Percentiles rank a stretch among this genome's conserved stretches.
Conservation (phyloP, 2,888 invertebrate genomes). For the Selenia dentaria region DNA sequence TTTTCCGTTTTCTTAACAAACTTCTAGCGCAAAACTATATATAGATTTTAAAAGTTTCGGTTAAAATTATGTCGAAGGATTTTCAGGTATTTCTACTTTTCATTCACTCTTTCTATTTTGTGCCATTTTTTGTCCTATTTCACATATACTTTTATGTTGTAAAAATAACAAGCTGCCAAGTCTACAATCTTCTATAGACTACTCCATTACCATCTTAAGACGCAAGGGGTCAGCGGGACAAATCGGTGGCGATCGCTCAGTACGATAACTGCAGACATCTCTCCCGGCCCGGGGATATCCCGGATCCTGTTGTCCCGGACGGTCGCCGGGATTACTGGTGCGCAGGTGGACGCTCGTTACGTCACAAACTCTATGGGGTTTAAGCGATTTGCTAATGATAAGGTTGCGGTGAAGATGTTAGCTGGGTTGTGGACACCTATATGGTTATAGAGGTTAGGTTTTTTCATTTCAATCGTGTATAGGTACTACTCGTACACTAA, state of each 20-base stretch:
- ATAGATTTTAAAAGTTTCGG: too few relatives aligned
- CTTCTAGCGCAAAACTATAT: too few relatives aligned
- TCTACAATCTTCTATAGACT: constrained; percentile 22
- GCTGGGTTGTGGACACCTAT: neutral
- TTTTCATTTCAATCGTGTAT: too few relatives aligned
- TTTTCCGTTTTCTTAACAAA: too few relatives aligned
- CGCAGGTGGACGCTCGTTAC: constrained; percentile 21
- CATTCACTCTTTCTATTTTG: too few relatives aligned
- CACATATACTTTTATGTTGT: too few relatives aligned
- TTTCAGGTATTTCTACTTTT: too few relatives aligned
- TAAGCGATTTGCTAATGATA: constrained; percentile 12
- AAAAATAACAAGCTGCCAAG: neutral
- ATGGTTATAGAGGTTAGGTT: too few relatives aligned
- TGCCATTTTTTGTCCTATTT: too few relatives aligned
- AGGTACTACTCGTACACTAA: too few relatives aligned
- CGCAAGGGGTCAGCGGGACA: constrained; percentile 25
- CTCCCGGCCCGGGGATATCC: constrained; percentile 27
- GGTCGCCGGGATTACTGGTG: constrained; percentile 25
- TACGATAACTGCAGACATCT: constrained; percentile 26
- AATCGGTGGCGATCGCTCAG: constrained; percentile 34
- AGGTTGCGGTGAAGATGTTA: constrained; percentile 1
- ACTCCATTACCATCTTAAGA: constrained; percentile 5
- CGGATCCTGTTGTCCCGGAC: constrained; percentile 14
- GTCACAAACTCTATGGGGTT: constrained; percentile 13
- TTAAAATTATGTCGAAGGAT: too few relatives aligned